Base-by-base conservation (phyloP, 2,113 vertebrate genomes). In the Riparia riparia region DNA sequence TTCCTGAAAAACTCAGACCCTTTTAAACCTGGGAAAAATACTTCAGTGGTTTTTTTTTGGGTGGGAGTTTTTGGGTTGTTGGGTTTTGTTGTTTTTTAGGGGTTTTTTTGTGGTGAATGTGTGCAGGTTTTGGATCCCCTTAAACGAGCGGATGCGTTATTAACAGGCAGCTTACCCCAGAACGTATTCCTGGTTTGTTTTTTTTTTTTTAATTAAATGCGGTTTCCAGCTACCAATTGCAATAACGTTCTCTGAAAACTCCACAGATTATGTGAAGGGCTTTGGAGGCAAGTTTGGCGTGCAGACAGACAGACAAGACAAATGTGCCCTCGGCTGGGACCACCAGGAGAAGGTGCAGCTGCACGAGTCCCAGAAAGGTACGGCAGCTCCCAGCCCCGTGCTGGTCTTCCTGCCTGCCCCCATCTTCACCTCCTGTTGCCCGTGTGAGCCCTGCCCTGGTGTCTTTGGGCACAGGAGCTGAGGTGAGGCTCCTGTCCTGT, bases 211-310 rank as follows among this genome's bases (percentile, higher is more conserved):
- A 37, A 8, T 63, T 47, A 54, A 77, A 31, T 78, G 31, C 13
- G 7, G 3, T 41, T 66, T 21, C 47, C 31, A 70, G 42, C 32
- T 68, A 24, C 6, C 0, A 77, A 49, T n/a, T 69, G 9, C 68
- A 89, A 14, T 68, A 11, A 92, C 11, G 17, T 71, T 53, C 76
- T 90, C 21, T 96, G 93, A 56, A 66, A 85, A 79, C 86, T 96
- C 95, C 89, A n/a, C 95, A 99, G 99, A 99, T 95, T 99, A 99
- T 1, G 98, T 98, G 22, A 99, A 99, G 78, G 99, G 99, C 16
- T 99, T 99, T 29, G 99, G 99, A 82, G 99, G 99, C 20, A 99
- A 99, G 95, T 99, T 99, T n/a, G 99, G 99, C 0, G 98, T 99
- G 83, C 99, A 99, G 98, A 98, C 98, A 25, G 99, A 99, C 98